Conservation (phyloP, 2,797 vertebrate genomes). For the Leucoraja ocellata region DNA sequence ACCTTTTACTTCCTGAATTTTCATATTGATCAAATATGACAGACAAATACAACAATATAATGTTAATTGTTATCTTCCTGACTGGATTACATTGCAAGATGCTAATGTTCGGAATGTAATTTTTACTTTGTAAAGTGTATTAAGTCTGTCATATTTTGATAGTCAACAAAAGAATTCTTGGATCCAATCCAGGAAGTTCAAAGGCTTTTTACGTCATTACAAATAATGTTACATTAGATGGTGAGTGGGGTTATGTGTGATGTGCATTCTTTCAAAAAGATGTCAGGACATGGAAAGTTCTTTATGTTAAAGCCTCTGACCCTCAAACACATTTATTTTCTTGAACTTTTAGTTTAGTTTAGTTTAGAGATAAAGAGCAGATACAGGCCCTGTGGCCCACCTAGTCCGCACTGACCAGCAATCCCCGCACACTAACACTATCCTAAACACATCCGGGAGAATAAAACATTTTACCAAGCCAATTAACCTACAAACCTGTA, state of each 20-base stretch:
- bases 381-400: too few species aligned
- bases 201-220: neutral
- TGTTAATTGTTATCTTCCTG: neutral
- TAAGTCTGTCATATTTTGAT: too few species aligned
- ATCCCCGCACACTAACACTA: too few species aligned
- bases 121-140: neutral
- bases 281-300: neutral
- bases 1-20: neutral
- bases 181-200: neutral
- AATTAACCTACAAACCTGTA: too few species aligned
- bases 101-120: neutral
- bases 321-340: neutral
- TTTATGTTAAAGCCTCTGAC: neutral
- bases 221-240: neutral
- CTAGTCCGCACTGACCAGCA: too few species aligned
- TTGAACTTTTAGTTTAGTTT: neutral
- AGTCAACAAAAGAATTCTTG: neutral
- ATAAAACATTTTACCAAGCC: too few species aligned
- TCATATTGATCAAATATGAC: too few species aligned
- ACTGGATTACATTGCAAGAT: neutral
- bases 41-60: too few species aligned
- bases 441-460: too few species aligned
- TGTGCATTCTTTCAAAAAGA: neutral
- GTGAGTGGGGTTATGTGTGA: neutral
- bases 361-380: too few species aligned